A percentile compares a stretch with the other conserved stretches of the same genome.
phyloP scores from a whole-genome alignment of 2,888 invertebrate species.

The Caenorhabditis plicata region DNA sequence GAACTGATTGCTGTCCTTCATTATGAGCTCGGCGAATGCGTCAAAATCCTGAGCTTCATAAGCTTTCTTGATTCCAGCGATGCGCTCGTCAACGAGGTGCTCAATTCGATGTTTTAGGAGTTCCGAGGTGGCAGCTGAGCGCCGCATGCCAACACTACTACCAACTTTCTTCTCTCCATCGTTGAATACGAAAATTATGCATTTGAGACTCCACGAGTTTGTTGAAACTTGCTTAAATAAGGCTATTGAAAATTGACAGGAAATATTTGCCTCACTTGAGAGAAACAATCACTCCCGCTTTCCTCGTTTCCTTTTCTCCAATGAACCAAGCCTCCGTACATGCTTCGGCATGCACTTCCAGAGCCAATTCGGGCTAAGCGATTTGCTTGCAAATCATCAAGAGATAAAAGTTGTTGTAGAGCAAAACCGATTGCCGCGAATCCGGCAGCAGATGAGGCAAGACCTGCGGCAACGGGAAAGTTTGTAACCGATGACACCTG shows the following conservation, averaged over 20 bases:
- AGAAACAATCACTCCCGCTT: conserved; percentile 75
- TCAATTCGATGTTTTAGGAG: conserved; percentile 78
- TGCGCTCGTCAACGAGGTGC: conserved; percentile 76
- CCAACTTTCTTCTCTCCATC: conserved; percentile 50
- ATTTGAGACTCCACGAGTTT: conserved; percentile 81
- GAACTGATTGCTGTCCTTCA: conserved; percentile 93
- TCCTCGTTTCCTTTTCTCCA: conserved; percentile 77
- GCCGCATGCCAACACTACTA: conserved; percentile 82
- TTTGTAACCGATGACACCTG: conserved; percentile 76
- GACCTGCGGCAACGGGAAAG: conserved; percentile 95
- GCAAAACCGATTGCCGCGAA: conserved; percentile 74
- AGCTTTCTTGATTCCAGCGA: conserved; percentile 69
- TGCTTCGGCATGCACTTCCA: conserved; percentile 93
- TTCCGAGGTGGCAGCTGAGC: conserved; percentile 79
- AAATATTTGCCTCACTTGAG: conserved; percentile 32
- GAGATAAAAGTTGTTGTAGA: conserved; percentile 51
- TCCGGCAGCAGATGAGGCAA: conserved; percentile 97
- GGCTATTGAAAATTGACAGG: not conserved
- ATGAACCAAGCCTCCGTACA: conserved; percentile 89
- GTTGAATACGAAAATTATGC: conserved; percentile 82
- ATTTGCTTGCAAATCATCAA: conserved; percentile 54
- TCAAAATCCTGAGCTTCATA: conserved; percentile 78
- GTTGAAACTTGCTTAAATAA: not conserved
- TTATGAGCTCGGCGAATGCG: conserved; percentile 86
- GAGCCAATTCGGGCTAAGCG: conserved; percentile 70